Evolutionary conservation across 2,113 vertebrate species (phyloP), one percentile per base, ranked within the genome.

Genomic region (Acinonyx jubatus): DNA sequence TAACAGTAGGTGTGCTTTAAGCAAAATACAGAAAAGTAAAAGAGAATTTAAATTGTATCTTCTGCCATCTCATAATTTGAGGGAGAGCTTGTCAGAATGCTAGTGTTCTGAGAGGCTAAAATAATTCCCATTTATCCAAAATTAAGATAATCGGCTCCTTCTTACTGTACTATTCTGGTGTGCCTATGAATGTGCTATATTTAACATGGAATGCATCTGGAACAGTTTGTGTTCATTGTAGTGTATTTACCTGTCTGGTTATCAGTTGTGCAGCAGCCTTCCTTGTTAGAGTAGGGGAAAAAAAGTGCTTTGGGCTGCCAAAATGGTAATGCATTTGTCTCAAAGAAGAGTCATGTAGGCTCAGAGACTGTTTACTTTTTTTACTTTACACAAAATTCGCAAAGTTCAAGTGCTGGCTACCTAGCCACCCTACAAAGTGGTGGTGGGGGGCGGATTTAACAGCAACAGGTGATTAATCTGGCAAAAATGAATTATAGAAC

Each of bases 1-100:
- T 52, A 55, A 94, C 41, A 91, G 23, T 95, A 96, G 88, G 33
- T 83, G 78, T 76, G 68, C 69, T 87, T 97, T 94, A 93, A 96
- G 94, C 81, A 92, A 96, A 85, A 57, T 96, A 89, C 7, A 79
- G 57, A 95, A n/a, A 73, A 90, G 76, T 95, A 95, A 89, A 79
- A 94, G 45, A 55, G 84, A 96, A 81, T 82, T 85, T 93, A 96
- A 91, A 41, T 96, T 76, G 27, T 48, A 36, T 87, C 25, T 71
- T 92, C 79, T 7, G 16, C 33, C 29, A 50, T 79, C 16, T 92
- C 63, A 23, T 66, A 86, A 83, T 90, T 85, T 81, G 33, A 92
- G 50, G n/a, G 25, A 36, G 78, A 93, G 50, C 38, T 36, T 85
- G 79, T 74, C 12, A 61, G 36, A 79, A 80, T 82, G 38, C 38